These are phyloP conservation scores for Aphodius sticticus DNA, from an alignment of 2,888 invertebrate genomes.

Conservation along the genomic window DNA sequence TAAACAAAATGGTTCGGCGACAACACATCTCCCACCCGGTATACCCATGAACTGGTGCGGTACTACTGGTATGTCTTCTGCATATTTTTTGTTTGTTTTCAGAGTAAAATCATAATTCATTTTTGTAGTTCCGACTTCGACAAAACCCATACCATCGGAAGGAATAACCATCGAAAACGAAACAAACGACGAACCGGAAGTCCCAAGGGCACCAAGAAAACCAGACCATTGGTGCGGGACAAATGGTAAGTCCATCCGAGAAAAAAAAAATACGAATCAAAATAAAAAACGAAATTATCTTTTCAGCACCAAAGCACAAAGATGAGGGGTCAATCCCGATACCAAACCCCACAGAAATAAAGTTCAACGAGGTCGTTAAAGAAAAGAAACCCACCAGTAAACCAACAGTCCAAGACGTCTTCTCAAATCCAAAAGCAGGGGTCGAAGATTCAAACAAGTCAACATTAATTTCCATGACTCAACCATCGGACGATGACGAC, in stretches of 20 bases:
- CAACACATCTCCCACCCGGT: neutral
- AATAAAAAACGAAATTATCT: neutral
- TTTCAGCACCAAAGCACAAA: neutral
- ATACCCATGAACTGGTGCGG: neutral
- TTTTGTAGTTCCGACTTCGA: neutral
- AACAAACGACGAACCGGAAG: constrained; percentile 33
- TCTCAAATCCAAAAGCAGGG: neutral
- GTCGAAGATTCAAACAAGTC: neutral
- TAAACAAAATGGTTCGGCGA: neutral
- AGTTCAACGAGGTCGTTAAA: constrained; percentile 24
- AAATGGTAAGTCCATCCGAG: too few relatives aligned
- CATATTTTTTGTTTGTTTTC: neutral
- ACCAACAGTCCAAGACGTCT: constrained; percentile 21
- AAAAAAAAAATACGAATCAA: neutral
- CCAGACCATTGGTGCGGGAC: neutral
- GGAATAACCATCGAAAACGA: constrained; percentile 33
- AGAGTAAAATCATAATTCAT: too few relatives aligned
- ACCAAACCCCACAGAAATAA: neutral
- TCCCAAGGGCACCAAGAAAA: constrained; percentile 4
- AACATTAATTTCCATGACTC: neutral
- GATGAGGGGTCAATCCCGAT: neutral
- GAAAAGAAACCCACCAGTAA: constrained; percentile 24
- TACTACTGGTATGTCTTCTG: neutral
- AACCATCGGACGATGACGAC: neutral
- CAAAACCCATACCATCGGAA: constrained; percentile 27